Conservation (phyloP, 1,140 invertebrate species). For the Phthorimaea operculella region DNA sequence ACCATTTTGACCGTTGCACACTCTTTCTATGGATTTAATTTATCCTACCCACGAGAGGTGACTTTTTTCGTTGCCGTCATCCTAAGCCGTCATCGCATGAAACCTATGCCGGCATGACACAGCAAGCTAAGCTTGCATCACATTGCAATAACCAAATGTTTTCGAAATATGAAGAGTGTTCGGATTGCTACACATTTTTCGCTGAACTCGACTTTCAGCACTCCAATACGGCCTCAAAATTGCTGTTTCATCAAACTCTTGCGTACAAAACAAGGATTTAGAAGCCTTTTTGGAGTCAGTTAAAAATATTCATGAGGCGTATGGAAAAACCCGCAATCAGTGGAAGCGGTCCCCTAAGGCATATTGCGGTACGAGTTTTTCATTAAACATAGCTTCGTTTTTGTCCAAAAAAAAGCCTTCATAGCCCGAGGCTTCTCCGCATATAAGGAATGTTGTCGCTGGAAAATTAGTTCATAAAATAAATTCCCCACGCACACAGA, state of each 20-base stretch:
- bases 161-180: too few relatives aligned
- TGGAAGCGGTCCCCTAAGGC: conserved; percentile 52
- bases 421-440: conserved; percentile 39
- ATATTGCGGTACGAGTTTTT: conserved; percentile 56
- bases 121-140: too few relatives aligned
- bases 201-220: not conserved
- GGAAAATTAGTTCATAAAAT: conserved; percentile 65
- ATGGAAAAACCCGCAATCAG: conserved; percentile 54
- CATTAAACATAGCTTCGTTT: conserved; percentile 57
- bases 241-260: conserved; percentile 17
- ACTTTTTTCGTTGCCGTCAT: too few relatives aligned
- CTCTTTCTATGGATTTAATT: too few relatives aligned
- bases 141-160: too few relatives aligned
- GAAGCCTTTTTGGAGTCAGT: conserved; percentile 21
- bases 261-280: conserved; percentile 17
- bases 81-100: too few relatives aligned
- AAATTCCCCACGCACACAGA: conserved; percentile 29
- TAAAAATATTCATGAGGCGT: conserved; percentile 53
- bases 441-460: conserved; percentile 61
- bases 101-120: too few relatives aligned
- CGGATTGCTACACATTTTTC: not conserved
- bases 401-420: conserved; percentile 55
- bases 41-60: too few relatives aligned
- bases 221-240: not conserved
- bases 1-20: too few relatives aligned